phyloP scores from a whole-genome alignment of 2,113 vertebrate genomes.

The Gavia stellata region DNA sequence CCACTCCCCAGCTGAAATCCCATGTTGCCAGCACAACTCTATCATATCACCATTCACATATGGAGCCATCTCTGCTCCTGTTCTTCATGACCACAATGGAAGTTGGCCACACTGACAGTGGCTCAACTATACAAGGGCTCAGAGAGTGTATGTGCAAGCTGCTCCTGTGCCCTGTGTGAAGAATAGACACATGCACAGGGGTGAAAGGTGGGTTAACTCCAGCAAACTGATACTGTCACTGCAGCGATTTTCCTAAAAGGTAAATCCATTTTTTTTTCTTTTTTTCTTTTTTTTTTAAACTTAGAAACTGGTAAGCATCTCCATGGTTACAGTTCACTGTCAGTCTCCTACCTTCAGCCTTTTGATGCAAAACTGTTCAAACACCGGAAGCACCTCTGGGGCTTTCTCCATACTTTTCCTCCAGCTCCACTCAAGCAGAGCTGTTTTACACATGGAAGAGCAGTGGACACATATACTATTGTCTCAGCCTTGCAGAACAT shows the following conservation, averaged over 20 bases:
- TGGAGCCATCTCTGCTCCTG: not conserved
- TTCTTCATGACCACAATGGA: not conserved
- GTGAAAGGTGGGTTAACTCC: not conserved
- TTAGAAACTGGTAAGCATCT: not conserved
- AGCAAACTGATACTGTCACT: not conserved
- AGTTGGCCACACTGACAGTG: not conserved
- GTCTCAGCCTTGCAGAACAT: not conserved
- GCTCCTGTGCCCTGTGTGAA: not conserved
- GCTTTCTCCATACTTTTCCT: not conserved
- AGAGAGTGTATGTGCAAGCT: not conserved
- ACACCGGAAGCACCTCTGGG: not conserved
- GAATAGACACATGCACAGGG: not conserved
- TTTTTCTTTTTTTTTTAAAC: not conserved
- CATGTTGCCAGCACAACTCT: not conserved
- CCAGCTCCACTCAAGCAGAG: not conserved
- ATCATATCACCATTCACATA: not conserved
- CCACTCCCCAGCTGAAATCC: not conserved
- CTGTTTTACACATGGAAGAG: not conserved
- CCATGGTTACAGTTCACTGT: not conserved
- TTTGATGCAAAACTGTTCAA: not conserved
- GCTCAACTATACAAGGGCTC: not conserved
- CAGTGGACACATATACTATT: not conserved
- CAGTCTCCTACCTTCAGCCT: not conserved
- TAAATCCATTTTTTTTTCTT: rapidly evolving
- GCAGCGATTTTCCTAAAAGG: not conserved